Conservation (phyloP, 2,797 vertebrate species). For the Halcyon badia region DNA sequence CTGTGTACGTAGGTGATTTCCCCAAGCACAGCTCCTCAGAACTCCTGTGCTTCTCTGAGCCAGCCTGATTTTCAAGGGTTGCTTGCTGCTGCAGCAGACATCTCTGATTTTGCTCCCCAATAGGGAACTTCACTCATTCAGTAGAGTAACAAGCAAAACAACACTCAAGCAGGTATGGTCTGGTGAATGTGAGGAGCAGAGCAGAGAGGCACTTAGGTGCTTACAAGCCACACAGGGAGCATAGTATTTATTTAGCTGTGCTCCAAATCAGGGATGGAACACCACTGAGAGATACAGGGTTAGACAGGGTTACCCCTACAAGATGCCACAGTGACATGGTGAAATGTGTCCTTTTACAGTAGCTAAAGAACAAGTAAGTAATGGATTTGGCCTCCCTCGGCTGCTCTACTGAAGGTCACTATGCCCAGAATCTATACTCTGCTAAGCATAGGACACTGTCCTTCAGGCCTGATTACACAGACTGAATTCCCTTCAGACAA, state of each 20-base stretch:
- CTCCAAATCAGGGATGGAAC: background rate
- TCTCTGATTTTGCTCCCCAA: background rate
- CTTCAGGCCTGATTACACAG: constrained; percentile 33
- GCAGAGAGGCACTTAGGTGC: background rate
- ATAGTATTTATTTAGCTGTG: background rate
- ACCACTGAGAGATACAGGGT: background rate
- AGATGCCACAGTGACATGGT: too few relatives aligned
- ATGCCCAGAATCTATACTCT: background rate
- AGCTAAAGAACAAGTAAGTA: background rate
- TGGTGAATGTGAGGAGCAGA: background rate
- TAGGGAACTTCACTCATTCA: background rate
- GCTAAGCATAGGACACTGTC: background rate
- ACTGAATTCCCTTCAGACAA: background rate
- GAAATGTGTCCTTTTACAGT: background rate
- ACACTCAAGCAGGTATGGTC: background rate
- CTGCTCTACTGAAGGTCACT: background rate
- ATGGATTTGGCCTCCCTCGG: background rate
- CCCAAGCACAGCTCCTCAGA: background rate
- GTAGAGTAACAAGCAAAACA: background rate
- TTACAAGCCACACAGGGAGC: background rate
- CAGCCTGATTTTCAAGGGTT: background rate
- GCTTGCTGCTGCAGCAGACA: background rate
- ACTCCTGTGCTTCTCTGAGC: background rate
- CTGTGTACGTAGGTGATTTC: background rate
- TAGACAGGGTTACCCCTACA: background rate